These are phyloP conservation scores for Limosa lapponica DNA, from an alignment of 2,797 vertebrate genomes.

Conservation along the genomic window DNA sequence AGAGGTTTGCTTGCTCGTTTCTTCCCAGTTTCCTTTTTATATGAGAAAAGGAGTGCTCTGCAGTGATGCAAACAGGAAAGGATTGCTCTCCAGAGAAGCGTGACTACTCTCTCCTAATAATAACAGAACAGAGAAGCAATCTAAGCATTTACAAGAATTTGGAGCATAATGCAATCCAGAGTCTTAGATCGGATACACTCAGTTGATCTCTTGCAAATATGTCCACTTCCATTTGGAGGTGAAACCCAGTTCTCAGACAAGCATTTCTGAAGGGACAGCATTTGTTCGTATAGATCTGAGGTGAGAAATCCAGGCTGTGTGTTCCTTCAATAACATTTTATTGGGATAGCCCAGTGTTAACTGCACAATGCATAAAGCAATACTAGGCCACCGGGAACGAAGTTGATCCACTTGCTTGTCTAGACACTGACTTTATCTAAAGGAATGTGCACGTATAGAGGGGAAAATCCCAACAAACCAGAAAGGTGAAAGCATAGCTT, in stretches of 20 bases:
- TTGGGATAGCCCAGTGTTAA: neutral
- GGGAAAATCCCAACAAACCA: neutral
- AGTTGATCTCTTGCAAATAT: neutral
- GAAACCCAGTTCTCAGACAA: neutral
- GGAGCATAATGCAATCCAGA: neutral
- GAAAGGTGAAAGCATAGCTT: conserved; percentile 3
- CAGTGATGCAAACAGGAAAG: neutral
- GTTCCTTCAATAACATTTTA: neutral
- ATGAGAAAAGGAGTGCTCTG: neutral
- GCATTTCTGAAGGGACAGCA: neutral
- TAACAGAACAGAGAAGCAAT: neutral
- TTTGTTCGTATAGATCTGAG: neutral
- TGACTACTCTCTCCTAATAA: neutral
- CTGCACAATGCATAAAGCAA: neutral
- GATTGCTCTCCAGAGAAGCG: neutral
- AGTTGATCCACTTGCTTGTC: neutral
- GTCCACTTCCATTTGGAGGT: neutral
- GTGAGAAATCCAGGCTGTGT: neutral
- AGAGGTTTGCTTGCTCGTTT: neutral
- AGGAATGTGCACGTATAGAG: neutral
- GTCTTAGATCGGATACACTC: neutral
- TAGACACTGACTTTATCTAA: neutral
- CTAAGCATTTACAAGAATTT: neutral
- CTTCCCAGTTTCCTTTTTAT: neutral
- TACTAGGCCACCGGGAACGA: neutral